Evolutionary conservation across 35 echinoderm and acorn worm species (phyloP), one percentile per base, ranked within the genome.

Genomic region (Anneissia japonica): DNA sequence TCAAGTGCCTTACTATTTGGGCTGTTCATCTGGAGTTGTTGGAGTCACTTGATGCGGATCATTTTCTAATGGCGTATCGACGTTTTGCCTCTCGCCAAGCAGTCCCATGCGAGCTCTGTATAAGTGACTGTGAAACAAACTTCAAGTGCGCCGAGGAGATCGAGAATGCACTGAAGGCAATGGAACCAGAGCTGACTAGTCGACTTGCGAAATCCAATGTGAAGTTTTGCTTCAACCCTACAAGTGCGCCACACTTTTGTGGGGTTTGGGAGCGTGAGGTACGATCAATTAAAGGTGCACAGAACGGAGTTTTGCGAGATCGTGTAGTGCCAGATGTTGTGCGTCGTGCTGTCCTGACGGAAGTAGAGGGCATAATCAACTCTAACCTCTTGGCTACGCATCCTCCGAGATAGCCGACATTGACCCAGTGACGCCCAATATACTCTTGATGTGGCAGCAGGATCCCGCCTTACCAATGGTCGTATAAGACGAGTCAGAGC

Each of bases 301-400:
- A 84, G 37, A 84, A 76, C 34, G 34, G 73, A 30, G 41, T 31
- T 46, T 19, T 90, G 23, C 21, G 55, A 55, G 41, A 79, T 33
- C 28, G 78, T 7, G 74, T 76, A 13, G 73, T 84, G 0, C 35
- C 73, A 1, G 81, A 84, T 23, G 23, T 75, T 28, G 88, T 84
- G 14, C 81, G 84, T 3, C 88, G 46, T 31, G 84, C 88, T 77
- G 88, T 90, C 19, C 26, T 90, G n/a, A 79, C 39, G n/a, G 88
- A 90, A 35, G 81, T 74, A 0, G 81, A 84, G 46, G 88, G 88
- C 0, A 40, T 90, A 1, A 84, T 84, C 17, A 84, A 90, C 32
- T 90, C 81, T 30, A 90, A 36, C 73, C 88, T 19, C 46, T 90
- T 35, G 88, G 81, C 12, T 84, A 90, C 78, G 82, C 82, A 21